Conservation (phyloP, 2,113 vertebrate genomes). For the Mungos mungo region DNA sequence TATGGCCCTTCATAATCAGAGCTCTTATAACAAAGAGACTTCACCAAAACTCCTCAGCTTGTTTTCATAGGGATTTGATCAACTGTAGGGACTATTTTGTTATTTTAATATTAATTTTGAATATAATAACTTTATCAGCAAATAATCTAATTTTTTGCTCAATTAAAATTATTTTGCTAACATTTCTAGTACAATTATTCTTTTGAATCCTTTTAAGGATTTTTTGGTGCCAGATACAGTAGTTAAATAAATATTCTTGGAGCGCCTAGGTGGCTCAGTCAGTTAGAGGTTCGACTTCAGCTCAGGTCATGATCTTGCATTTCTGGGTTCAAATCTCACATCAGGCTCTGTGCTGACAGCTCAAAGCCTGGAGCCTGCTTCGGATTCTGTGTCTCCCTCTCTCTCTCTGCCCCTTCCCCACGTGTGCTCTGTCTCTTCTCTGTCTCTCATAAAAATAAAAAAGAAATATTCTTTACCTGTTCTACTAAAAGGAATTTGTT, state of each 20-base stretch:
- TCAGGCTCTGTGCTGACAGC: too few species aligned
- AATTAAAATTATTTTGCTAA: background rate
- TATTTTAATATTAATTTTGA: background rate
- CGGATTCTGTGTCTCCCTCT: too few species aligned
- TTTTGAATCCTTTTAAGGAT: background rate
- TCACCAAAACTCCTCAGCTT: background rate
- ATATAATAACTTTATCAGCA: background rate
- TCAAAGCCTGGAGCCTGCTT: too few species aligned
- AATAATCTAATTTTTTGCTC: background rate
- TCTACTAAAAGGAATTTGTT: background rate
- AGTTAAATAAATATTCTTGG: background rate
- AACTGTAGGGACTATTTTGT: background rate
- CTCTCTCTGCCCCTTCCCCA: too few species aligned
- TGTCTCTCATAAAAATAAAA: too few species aligned
- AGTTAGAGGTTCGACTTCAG: too few species aligned
- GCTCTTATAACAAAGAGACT: background rate
- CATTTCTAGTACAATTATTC: background rate
- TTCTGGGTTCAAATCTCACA: too few species aligned
- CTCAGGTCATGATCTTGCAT: too few species aligned
- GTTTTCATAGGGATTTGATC: background rate
- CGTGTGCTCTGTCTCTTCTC: too few species aligned
- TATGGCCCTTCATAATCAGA: background rate
- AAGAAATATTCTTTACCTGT: background rate
- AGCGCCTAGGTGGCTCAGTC: too few species aligned
- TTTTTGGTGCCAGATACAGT: background rate